phyloP scores from a whole-genome alignment of 2,888 invertebrate genomes.

The Uloborus plumipes region DNA sequence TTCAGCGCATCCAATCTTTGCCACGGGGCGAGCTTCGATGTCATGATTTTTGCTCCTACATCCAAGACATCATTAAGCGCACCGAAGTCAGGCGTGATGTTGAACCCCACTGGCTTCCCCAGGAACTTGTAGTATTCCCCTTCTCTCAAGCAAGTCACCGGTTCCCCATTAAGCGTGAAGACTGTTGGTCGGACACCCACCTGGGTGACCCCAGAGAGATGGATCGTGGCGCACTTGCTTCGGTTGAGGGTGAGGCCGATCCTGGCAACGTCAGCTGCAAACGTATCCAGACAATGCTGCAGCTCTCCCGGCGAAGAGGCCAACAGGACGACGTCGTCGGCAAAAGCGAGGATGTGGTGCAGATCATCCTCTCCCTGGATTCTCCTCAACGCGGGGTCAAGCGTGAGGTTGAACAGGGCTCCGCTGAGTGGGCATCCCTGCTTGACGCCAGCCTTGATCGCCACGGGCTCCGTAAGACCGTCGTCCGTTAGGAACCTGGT shows the following conservation, averaged over 20 bases:
- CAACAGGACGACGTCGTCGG: neutral
- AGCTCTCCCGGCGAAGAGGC: neutral
- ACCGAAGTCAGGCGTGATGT: neutral
- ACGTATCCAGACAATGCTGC: neutral
- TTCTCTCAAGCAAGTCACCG: too few species aligned
- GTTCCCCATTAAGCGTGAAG: neutral
- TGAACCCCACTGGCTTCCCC: conserved; percentile 11
- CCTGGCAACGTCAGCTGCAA: neutral
- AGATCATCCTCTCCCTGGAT: neutral
- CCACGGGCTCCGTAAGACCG: neutral
- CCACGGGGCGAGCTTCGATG: conserved; percentile 4
- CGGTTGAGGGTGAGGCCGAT: neutral
- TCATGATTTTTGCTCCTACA: neutral
- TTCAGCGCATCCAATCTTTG: conserved; percentile 9
- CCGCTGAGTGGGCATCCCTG: neutral
- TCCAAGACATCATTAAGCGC: neutral
- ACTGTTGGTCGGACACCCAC: neutral
- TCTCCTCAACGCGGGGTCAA: neutral
- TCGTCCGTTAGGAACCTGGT: neutral
- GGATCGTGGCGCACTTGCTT: neutral
- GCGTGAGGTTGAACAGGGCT: neutral
- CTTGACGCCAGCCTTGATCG: neutral
- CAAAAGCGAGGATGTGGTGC: neutral
- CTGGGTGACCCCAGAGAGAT: neutral
- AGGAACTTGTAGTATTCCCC: neutral